Evolutionary conservation across 2,113 vertebrate species (phyloP), one percentile per base, ranked within the genome.

Genomic region (Nothocercus julius): DNA sequence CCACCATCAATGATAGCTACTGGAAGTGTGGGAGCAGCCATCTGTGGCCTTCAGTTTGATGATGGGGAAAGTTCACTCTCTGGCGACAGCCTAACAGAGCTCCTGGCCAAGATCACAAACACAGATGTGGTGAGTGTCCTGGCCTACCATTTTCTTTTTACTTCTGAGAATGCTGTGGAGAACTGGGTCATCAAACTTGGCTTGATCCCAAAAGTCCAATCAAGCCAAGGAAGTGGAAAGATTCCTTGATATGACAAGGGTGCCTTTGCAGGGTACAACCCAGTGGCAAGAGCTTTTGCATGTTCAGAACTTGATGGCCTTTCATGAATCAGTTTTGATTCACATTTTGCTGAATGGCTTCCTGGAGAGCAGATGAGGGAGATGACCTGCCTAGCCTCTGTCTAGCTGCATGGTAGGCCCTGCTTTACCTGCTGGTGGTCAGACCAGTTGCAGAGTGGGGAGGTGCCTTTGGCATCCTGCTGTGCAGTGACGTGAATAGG

Each of bases 1-100:
- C 99, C 99, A 32, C 99, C 99, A 0, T 99, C 99, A 66, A 99
- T 99, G 99, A 99, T 99, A 36, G 99, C 99, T 95, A 98, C 98
- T 25, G 99, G 99, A 97, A 99, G 99, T 53, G 98, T 99, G 97
- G 99, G 98, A 66, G 99, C 99, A 3, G 99, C 99, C 80, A 97
- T 99, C 95, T 99, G 99, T 32, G 99, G 99, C 95, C 98, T 99
- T 74, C 98, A 99, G 98, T 97, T 99, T 34, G 98, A 99, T 93
- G 98, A 98, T 72, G 97, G 93, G 3, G 98, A 98, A 97, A 98
- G 96, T 87, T 95, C 97, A 13, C 97, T 98, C 94, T 98, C 96
- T 30, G 97, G 98, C 13, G 98, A 98, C 66, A 98, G 98, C 93
- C 98, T 99, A 97, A 99, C 98, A 0, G 98, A 99, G 79, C 98